Evolutionary conservation across 2,113 vertebrate species (phyloP), one percentile per base, ranked within the genome.

Genomic region (Prinia subflava): DNA sequence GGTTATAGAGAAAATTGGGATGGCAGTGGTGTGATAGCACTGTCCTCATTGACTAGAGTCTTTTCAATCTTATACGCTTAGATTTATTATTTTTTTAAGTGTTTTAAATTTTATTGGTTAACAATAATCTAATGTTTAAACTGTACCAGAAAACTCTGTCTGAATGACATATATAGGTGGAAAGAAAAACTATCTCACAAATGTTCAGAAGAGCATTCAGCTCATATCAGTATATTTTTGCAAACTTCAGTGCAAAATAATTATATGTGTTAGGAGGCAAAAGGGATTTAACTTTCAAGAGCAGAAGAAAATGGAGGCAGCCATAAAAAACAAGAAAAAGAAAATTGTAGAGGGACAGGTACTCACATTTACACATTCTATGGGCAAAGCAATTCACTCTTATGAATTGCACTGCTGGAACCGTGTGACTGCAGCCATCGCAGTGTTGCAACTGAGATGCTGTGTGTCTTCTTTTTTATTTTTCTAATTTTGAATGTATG

Each of bases 341-440:
- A 33, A 90, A 85, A 49, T 4, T 55, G 16, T 7, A 74, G 24
- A 70, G 42, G 33, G 27, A 31, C 35, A 39, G 13, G 23, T 53
- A 31, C 24, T 23, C 30, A 55, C n/a, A 35, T 65, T 55, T 37
- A 55, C 13, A 53, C 4, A 62, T 30, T 46, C 20, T 42, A 0
- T 37, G 59, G 47, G 24, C 15, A 77, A 47, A 80, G 13, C 23
- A 73, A 46, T 59, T 55, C 25, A 31, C 16, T n/a, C 56, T n/a
- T 46, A 19, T 53, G n/a, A 50, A 62, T 6, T 62, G 19, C 6
- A 39, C 37, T 63, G 73, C 31, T 41, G 22, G 47, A 79, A 56
- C 15, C 16, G 9, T 10, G 16, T 6, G 42, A 5, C 22, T 89
- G 20, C 31, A 37, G 13, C 31, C 28, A 15, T 9, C 0, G 0